Base-by-base conservation (phyloP, 2,888 invertebrate species). In the Baccha elongata region DNA sequence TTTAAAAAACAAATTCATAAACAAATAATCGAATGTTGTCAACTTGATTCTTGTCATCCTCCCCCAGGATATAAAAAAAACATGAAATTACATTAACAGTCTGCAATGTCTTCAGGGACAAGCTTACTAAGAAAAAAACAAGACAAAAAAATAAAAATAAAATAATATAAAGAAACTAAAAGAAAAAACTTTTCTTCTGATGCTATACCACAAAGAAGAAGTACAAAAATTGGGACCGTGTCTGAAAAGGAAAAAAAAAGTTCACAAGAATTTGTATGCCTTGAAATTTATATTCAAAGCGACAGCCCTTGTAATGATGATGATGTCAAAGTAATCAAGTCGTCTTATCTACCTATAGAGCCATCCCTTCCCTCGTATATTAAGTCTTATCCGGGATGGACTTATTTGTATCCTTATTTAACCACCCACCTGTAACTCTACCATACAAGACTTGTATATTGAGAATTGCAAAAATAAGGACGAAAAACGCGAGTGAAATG, bases 291-390 rank as follows among this genome's bases (percentile, higher is more conserved):
- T 62, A 79, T 73, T 73, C 79, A 74, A 67, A 68, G 23, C 67
- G 53, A 55, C 73, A 62, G 53, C 17, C 19, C 58, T 44, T 50
- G 58, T 80, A 68, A 74, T 74, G 67, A 80, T 80, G 79, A 80
- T 80, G 80, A 64, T 74, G 80, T 74, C 74, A 69, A 69, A 69
- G 68, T 74, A 74, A 80, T 73, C 68, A 79, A 74, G 74, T 78
- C 55, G 64, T 60, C 72, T 62, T 67, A 67, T 79, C 73, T 48
- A 37, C 50, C 74, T 53, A 55, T 42, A 44, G 10, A 50, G 67
- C 19, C n/a, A 23, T 4, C 29, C 10, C 52, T n/a, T n/a, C 52
- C 58, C 32, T 13, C n/a, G n/a, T n/a, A n/a, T n/a, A 44, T 37
- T 53, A 44, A 21, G 23, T 32, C 11, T 29, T 32, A 23, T 26